Percentiles rank a stretch among this genome's conserved stretches.
These are phyloP conservation scores for Tenualosa thibaudeaui DNA, from an alignment of 2,797 vertebrate genomes.

Conservation along the genomic window DNA sequence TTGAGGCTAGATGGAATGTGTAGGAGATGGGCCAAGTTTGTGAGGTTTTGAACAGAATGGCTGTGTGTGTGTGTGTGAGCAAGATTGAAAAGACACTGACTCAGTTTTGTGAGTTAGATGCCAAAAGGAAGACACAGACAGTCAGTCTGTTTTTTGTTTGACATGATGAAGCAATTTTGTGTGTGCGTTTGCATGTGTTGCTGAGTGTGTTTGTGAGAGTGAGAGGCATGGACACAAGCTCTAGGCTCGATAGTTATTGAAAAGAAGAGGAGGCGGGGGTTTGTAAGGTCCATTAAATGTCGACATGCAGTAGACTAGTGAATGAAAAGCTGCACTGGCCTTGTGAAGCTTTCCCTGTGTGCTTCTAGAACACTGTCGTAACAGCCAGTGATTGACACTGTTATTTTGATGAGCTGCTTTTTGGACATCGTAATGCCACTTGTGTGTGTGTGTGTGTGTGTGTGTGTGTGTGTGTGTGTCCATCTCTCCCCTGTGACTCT, in stretches of 20 bases:
- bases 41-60: background rate
- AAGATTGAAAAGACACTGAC: background rate
- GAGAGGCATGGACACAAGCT: background rate
- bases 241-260: background rate
- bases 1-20: background rate
- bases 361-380: background rate
- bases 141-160: background rate
- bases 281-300: background rate
- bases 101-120: background rate
- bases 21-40: slow-evolving; percentile 1
- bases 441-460: background rate
- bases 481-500: no score
- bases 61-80: background rate
- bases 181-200: no score
- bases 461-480: background rate
- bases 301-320: background rate
- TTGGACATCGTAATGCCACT: no score
- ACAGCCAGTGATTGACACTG: no score
- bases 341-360: no score
- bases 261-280: background rate
- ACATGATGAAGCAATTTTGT: background rate
- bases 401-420: no score
- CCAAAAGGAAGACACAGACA: background rate
- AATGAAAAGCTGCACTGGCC: background rate
- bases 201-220: background rate